Evolutionary conservation across 1,140 invertebrate species (phyloP), one percentile per base, ranked within the genome.

Genomic region (Charaxes varanes): DNA sequence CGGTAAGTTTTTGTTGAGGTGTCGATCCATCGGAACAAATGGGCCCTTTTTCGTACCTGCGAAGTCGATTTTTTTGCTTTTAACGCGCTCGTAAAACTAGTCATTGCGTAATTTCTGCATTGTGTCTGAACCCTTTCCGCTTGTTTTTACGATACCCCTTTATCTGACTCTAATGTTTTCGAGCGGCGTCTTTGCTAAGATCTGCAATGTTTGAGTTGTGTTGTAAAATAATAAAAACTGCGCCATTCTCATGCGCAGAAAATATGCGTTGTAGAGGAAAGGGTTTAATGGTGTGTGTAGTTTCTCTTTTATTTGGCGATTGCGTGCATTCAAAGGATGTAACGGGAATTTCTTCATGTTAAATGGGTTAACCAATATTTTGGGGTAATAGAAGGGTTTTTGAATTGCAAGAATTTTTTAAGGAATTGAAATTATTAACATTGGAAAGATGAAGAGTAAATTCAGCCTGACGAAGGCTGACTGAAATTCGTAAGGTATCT

Each of bases 191-290:
- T 77, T 77, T 83, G 66, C 72, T 43, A 58, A 73, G 54, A 67
- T 77, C 54, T 68, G 79, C 74, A 76, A 76, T 49, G 52, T 71
- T 77, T 56, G 53, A 63, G 57, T 35, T 15, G 27, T 8, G 63
- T 66, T 51, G 65, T 83, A 79, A 83, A 83, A 53, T 69, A 77
- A 83, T 79, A 80, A 77, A 81, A 81, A 71, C 74, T 72, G 66
- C 64, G 68, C 71, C 62, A 72, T 82, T 72, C 60, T 67, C 56
- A n/a, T n/a, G n/a, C 31, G 72, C 76, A 66, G 62, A 76, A 78
- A 79, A 72, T 36, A 44, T 66, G 59, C 49, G 59, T 43, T 31
- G 38, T 26, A 28, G 3, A 55, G 44, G 54, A 77, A 81, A 83
- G 72, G 76, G 79, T 78, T 81, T 58, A 63, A 64, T 53, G 24